phyloP scores from a whole-genome alignment of 2,113 vertebrate genomes.

The Hippolais icterina region DNA sequence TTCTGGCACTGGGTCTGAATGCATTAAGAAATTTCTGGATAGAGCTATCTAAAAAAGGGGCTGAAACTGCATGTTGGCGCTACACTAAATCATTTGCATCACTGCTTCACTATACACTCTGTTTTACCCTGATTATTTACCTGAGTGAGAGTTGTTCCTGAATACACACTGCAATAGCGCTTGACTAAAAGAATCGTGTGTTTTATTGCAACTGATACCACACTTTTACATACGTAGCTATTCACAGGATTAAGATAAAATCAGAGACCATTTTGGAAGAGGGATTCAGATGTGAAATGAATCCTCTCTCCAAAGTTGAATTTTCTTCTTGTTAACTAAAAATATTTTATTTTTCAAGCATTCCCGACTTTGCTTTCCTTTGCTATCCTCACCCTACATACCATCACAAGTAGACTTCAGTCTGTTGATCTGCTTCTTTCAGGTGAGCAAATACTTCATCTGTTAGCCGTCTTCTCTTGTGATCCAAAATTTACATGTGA shows the following conservation, averaged over 20 bases:
- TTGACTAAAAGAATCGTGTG: neutral
- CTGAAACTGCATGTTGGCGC: neutral
- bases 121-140: neutral
- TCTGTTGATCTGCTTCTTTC: constrained; percentile 74
- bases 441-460: constrained; percentile 75
- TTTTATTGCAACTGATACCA: neutral
- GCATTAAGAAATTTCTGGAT: neutral
- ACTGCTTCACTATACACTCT: neutral
- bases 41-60: neutral
- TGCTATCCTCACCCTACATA: constrained; percentile 77
- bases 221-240: neutral
- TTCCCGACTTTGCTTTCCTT: constrained; percentile 76
- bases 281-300: constrained; percentile 51
- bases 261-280: neutral
- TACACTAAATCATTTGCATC: neutral
- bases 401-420: constrained; percentile 75
- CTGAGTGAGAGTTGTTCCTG: neutral
- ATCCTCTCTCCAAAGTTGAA: constrained; percentile 25
- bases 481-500: constrained; percentile 57
- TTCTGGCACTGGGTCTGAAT: neutral
- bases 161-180: neutral
- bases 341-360: constrained; percentile 79
- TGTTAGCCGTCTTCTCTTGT: constrained; percentile 60
- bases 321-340: constrained; percentile 72
- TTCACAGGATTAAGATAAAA: constrained; percentile 1